Percentiles rank a stretch among this genome's conserved stretches.
Conservation (phyloP, 1,140 invertebrate genomes). For the Drosophila busckii region DNA sequence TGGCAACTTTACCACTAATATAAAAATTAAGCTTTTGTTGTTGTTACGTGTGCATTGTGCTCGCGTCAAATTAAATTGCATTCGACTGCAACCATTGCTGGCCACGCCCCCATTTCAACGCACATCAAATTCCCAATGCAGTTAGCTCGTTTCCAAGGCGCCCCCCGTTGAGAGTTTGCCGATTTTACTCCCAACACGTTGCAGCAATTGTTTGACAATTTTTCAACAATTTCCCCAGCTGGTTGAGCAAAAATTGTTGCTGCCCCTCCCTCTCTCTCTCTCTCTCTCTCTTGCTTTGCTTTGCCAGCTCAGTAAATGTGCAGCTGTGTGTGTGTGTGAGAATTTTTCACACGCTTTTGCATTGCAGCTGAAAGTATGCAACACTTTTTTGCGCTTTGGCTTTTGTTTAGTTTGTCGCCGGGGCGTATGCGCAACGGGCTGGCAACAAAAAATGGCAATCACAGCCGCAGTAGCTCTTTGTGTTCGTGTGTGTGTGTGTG, state of each 20-base stretch:
- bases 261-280: not conserved
- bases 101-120: constrained; percentile 11
- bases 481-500: constrained; percentile 18
- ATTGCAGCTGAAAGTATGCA: constrained; percentile 65
- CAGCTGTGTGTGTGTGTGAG: constrained; percentile 29
- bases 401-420: constrained; percentile 36
- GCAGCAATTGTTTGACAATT: constrained; percentile 72
- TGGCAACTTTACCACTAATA: too few species aligned
- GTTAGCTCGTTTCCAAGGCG: not conserved
- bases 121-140: constrained; percentile 13
- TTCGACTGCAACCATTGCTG: constrained; percentile 15
- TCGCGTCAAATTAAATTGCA: constrained; percentile 38
- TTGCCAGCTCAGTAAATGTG: constrained; percentile 20
- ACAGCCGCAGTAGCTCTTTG: constrained; percentile 56
- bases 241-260: constrained; percentile 39
- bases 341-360: constrained; percentile 64
- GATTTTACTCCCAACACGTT: not conserved
- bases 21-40: constrained; percentile 1
- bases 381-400: constrained; percentile 43
- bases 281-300: not conserved
- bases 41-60: constrained; percentile 10
- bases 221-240: constrained; percentile 66
- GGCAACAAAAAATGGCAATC: constrained; percentile 39
- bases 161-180: too few species aligned
- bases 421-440: constrained; percentile 36